Conservation (phyloP, 2,797 vertebrate species). For the Myripristis murdjan region DNA sequence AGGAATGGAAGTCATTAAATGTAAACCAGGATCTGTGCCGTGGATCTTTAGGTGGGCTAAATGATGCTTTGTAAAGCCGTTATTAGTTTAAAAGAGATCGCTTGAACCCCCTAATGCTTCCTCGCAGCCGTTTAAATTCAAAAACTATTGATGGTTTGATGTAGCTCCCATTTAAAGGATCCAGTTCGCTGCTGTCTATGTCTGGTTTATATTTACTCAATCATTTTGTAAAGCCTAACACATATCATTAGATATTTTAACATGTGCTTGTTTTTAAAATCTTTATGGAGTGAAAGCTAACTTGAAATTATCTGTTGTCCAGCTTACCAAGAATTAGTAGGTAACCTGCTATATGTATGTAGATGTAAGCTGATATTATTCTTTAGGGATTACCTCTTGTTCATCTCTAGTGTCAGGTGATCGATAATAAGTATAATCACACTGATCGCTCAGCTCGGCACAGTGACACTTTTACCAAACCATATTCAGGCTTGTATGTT, state of each 20-base stretch:
- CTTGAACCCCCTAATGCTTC: neutral
- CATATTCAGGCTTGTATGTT: neutral
- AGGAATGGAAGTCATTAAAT: conserved; percentile 49
- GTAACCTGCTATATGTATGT: too few species aligned
- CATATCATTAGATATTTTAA: too few species aligned
- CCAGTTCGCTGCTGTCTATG: too few species aligned
- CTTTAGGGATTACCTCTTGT: conserved; percentile 1
- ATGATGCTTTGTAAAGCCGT: conserved; percentile 26
- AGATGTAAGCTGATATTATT: too few species aligned
- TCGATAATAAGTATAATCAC: conserved; percentile 19
- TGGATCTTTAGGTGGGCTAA: neutral
- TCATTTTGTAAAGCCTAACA: too few species aligned
- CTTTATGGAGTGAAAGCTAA: too few species aligned
- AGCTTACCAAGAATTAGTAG: too few species aligned
- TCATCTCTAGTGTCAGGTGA: conserved; percentile 16
- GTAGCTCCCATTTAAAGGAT: conserved; percentile 25
- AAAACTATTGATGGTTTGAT: neutral
- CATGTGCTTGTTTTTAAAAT: too few species aligned
- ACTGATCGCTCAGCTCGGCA: conserved; percentile 7
- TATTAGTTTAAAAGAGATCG: conserved; percentile 5
- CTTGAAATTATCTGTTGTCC: too few species aligned
- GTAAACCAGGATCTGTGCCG: neutral
- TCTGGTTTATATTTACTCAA: too few species aligned
- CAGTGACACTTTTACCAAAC: conserved; percentile 10
- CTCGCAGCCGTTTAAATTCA: conserved; percentile 2